phyloP scores from a whole-genome alignment of 2,888 invertebrate species.

The Cartodere bifasciata region DNA sequence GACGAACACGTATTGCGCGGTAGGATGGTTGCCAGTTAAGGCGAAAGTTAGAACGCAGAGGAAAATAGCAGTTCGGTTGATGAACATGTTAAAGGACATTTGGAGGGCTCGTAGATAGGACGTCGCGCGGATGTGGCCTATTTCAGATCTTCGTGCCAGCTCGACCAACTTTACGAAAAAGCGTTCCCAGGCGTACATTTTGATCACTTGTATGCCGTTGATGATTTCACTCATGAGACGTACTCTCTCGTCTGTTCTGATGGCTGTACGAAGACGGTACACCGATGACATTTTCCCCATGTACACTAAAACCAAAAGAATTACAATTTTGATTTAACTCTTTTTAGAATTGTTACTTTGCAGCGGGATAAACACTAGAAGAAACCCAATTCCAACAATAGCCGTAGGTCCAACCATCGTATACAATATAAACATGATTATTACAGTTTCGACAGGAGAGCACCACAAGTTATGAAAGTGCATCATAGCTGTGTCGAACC shows the following conservation, averaged over 20 bases:
- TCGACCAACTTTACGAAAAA: conserved; percentile 71
- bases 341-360: too few relatives aligned
- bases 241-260: conserved; percentile 72
- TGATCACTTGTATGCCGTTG: conserved; percentile 79
- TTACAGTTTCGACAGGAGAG: conserved; percentile 59
- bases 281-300: conserved; percentile 62
- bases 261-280: conserved; percentile 59
- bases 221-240: conserved; percentile 83
- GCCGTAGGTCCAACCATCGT: conserved; percentile 37
- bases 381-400: conserved; percentile 38
- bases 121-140: conserved; percentile 52
- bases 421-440: conserved; percentile 58
- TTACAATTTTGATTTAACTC: too few relatives aligned
- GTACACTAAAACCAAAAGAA: conserved; percentile 31
- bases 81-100: conserved; percentile 70
- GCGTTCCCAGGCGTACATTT: conserved; percentile 93
- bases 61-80: conserved; percentile 72
- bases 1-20: conserved; percentile 71
- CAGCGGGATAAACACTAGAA: conserved; percentile 33
- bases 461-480: conserved; percentile 72
- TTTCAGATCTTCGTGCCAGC: conserved; percentile 47
- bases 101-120: conserved; percentile 61
- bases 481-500: conserved; percentile 68
- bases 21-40: conserved; percentile 52
- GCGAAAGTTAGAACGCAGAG: conserved; percentile 63